These are phyloP conservation scores for Ctenodactylus gundi DNA, from an alignment of 2,113 vertebrate species.

Conservation along the genomic window DNA sequence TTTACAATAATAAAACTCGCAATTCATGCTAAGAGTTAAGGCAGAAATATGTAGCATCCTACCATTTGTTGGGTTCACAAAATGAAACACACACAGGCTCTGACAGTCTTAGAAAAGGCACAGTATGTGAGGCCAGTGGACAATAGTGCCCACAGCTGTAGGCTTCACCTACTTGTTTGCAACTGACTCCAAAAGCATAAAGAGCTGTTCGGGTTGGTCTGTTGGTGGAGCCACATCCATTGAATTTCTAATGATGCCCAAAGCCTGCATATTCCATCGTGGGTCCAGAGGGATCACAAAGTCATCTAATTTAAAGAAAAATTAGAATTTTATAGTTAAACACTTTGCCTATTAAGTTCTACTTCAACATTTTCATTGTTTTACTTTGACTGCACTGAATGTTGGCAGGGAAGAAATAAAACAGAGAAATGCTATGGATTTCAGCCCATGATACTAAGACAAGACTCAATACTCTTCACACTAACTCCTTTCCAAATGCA, in stretches of 20 bases:
- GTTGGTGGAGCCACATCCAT: conserved; percentile 92
- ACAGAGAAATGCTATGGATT: background rate
- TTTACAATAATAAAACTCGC: background rate
- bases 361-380: background rate
- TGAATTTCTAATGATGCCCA: conserved; percentile 93
- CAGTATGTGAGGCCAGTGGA: background rate
- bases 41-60: background rate
- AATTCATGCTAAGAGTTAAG: background rate
- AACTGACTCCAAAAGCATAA: conserved; percentile 90
- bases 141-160: background rate
- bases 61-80: background rate
- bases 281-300: conserved; percentile 93
- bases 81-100: background rate
- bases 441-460: background rate
- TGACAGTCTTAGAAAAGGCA: background rate
- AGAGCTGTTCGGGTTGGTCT: conserved; percentile 88
- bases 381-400: background rate
- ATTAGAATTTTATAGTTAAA: background rate
- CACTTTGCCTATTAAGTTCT: conserved; percentile 83
- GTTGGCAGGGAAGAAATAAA: background rate
- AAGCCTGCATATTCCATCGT: conserved; percentile 96
- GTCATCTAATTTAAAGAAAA: conserved; percentile 87
- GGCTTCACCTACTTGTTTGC: conserved; percentile 89
- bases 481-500: conserved; percentile 18
- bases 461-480: background rate